Base-by-base conservation (phyloP, 2,113 vertebrate species). In the Hepsetus odoe region DNA sequence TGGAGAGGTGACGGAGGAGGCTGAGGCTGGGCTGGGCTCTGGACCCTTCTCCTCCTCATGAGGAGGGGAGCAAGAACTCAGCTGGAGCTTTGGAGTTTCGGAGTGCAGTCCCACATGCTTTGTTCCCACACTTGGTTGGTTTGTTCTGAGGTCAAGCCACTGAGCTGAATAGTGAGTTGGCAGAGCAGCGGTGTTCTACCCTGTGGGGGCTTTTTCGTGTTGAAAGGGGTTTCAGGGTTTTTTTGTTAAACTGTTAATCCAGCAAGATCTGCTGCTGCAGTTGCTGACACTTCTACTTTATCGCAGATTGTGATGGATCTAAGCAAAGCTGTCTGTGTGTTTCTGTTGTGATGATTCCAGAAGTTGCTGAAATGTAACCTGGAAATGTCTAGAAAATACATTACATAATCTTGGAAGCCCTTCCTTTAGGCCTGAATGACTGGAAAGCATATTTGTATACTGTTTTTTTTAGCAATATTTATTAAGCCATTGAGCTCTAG, bases 61-160 rank as follows among this genome's bases (percentile, higher is more conserved):
- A 59, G 71, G 46, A 73, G 46, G 53, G 49, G 58, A 44, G 72
- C 40, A 13, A 44, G 68, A 80, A 66, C 26, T 8, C 14, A 24
- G 61, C 26, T 18, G 30, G 26, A 69, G 67, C n/a, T 67, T 77
- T 83, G 38, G 38, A 62, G 44, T 59, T 9, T 38, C 61, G 30
- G 46, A 49, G 73, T 51, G 38, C 77, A 42, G 61, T 61, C 64
- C 62, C 61, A 5, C 26, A 32, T 49, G 62, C 61, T 77, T 83
- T 80, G 66, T 83, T 77, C 55, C 62, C 77, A 73, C 61, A 35
- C 62, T 51, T 20, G 33, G 26, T 69, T 83, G 79, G 78, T 80
- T 77, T 38, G 33, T 62, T 80, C 56, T 35, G 68, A 77, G 76
- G 72, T 79, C 76, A 77, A 44, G 74, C 75, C 65, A 40, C 67